Conservation (phyloP, 2,888 invertebrate species). For the Anodontia alba region DNA sequence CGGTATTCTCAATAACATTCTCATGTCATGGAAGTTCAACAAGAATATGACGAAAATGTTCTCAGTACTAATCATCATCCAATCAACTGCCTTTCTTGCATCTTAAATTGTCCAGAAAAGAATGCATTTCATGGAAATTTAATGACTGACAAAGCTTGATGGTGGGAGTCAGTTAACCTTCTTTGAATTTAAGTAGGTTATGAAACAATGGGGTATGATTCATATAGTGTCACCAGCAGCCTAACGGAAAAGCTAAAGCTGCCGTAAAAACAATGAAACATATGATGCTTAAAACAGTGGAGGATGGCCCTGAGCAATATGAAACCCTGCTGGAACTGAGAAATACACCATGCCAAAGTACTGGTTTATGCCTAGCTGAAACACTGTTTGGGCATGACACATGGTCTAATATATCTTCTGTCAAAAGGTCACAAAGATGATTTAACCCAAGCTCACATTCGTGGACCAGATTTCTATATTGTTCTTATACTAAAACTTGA, state of each 20-base stretch:
- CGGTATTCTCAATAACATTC: no score
- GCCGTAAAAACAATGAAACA: constrained; percentile 49
- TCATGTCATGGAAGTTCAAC: no score
- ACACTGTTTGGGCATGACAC: constrained; percentile 46
- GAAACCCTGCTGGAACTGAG: constrained; percentile 52
- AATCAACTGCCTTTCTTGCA: no score
- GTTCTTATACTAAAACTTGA: no score
- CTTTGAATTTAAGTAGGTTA: constrained; percentile 33
- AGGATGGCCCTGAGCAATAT: constrained; percentile 37
- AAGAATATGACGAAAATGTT: no score
- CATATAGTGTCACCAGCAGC: constrained; percentile 42
- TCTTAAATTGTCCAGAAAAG: no score
- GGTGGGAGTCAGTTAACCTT: constrained; percentile 47
- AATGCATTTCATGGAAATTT: no score
- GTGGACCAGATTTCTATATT: no score
- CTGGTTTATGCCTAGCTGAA: constrained; percentile 42
- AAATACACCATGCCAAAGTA: constrained; percentile 56
- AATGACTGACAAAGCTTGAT: no score
- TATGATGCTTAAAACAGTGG: constrained; percentile 38
- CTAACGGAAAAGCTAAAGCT: constrained; percentile 55
- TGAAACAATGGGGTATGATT: constrained; percentile 33
- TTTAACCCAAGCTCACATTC: no score
- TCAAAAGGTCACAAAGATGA: neutral
- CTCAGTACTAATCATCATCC: no score
- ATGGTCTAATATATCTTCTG: constrained; percentile 32